These are phyloP conservation scores for Zenarchopterus dispar DNA, from an alignment of 2,797 vertebrate species.

Conservation along the genomic window DNA sequence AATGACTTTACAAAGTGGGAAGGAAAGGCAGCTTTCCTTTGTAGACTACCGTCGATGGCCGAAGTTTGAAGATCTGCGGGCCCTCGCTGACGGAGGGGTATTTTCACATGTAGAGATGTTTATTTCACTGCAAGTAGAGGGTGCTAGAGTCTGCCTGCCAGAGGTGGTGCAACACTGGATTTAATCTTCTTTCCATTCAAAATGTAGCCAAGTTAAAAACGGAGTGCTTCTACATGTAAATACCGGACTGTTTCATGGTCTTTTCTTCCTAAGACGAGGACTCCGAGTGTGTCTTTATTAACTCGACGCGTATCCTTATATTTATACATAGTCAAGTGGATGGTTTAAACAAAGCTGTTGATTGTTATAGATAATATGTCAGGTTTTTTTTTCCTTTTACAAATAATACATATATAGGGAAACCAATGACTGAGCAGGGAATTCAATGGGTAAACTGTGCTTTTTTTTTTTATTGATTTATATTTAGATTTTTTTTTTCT, in stretches of 20 bases:
- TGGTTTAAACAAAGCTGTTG: slow-evolving; percentile 76
- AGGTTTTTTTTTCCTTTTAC: slow-evolving; percentile 59
- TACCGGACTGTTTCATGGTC: slow-evolving; percentile 51
- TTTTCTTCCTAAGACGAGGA: slow-evolving; percentile 43
- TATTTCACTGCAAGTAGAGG: slow-evolving; percentile 79
- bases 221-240: slow-evolving; percentile 57
- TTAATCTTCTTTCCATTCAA: slow-evolving; percentile 3
- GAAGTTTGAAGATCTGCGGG: slow-evolving; percentile 48
- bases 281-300: slow-evolving; percentile 66
- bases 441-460: slow-evolving; percentile 75
- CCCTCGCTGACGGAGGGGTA: slow-evolving; percentile 67
- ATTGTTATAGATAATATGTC: slow-evolving; percentile 71
- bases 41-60: slow-evolving; percentile 22
- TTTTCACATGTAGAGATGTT: slow-evolving; percentile 62
- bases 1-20: slow-evolving; percentile 20
- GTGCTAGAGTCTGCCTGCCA: slow-evolving; percentile 48
- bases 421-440: slow-evolving; percentile 77
- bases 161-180: slow-evolving; percentile 53
- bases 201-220: slow-evolving; percentile 39
- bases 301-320: slow-evolving; percentile 59
- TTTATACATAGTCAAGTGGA: slow-evolving; percentile 73
- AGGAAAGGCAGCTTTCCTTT: slow-evolving; percentile 6
- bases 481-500: slow-evolving; percentile 19
- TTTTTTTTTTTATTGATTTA: slow-evolving; percentile 66
- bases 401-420: slow-evolving; percentile 48